phyloP scores from a whole-genome alignment of 2,113 vertebrate genomes.

The Brachypteracias leptosomus region DNA sequence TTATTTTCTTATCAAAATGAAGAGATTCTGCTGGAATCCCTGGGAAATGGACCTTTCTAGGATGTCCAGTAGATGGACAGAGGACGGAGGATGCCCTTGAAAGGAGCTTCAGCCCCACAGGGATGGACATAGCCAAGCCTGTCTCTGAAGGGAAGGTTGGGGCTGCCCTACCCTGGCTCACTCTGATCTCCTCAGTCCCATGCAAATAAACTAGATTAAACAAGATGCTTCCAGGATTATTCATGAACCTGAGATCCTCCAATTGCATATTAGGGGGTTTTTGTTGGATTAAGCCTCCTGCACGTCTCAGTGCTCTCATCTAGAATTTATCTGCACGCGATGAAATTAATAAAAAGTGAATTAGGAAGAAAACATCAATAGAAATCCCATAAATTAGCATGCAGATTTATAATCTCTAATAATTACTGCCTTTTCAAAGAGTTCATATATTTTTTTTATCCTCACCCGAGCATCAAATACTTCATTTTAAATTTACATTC shows the following conservation, averaged over 20 bases:
- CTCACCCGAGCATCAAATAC: neutral
- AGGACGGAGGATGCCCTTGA: neutral
- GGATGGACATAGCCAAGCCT: neutral
- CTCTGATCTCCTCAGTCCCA: neutral
- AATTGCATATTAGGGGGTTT: neutral
- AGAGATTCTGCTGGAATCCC: neutral
- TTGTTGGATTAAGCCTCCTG: neutral
- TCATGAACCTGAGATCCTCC: neutral
- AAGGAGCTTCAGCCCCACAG: neutral
- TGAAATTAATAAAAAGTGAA: conserved; percentile 6
- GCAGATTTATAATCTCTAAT: neutral
- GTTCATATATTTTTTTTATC: neutral
- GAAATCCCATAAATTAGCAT: neutral
- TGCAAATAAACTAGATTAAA: neutral
- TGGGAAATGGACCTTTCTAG: neutral
- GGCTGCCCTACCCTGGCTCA: fast-evolving
- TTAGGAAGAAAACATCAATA: neutral
- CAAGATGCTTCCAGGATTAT: neutral
- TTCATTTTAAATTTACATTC: neutral
- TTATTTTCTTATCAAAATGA: neutral
- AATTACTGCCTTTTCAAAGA: neutral
- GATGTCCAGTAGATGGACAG: neutral
- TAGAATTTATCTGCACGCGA: conserved; percentile 15
- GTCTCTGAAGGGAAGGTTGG: neutral
- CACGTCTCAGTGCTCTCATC: neutral